Percentiles rank a stretch among this genome's conserved stretches.
These are phyloP conservation scores for Podocnemis expansa DNA, from an alignment of 2,113 vertebrate genomes.

Conservation along the genomic window DNA sequence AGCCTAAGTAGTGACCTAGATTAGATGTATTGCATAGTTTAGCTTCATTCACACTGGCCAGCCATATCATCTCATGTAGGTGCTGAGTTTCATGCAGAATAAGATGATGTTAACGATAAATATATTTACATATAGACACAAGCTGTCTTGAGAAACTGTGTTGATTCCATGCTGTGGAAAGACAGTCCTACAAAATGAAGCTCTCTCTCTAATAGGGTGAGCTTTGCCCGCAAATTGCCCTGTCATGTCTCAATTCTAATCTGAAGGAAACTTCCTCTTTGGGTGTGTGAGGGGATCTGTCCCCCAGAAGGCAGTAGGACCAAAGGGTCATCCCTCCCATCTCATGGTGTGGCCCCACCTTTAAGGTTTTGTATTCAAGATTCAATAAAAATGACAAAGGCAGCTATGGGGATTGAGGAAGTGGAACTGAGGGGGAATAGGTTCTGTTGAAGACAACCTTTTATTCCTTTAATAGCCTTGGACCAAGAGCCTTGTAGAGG, in stretches of 20 bases:
- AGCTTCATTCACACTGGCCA: neutral
- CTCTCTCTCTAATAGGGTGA: neutral
- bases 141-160: neutral
- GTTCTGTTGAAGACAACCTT: neutral
- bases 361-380: neutral
- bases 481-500: neutral
- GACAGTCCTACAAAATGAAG: neutral
- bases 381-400: neutral
- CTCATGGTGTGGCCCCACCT: neutral
- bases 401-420: neutral
- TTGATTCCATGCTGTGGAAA: neutral
- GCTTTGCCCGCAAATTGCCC: rapidly evolving
- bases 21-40: neutral
- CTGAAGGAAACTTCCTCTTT: neutral
- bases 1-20: neutral
- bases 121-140: neutral
- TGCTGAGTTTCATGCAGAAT: neutral
- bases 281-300: neutral
- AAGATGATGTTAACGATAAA: rapidly evolving
- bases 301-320: neutral
- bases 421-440: neutral
- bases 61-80: neutral
- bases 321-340: neutral
- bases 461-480: neutral
- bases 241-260: neutral